A percentile compares a stretch with the other conserved stretches of the same genome.
phyloP scores from a whole-genome alignment of 2,113 vertebrate genomes.

The Manacus vitellinus region DNA sequence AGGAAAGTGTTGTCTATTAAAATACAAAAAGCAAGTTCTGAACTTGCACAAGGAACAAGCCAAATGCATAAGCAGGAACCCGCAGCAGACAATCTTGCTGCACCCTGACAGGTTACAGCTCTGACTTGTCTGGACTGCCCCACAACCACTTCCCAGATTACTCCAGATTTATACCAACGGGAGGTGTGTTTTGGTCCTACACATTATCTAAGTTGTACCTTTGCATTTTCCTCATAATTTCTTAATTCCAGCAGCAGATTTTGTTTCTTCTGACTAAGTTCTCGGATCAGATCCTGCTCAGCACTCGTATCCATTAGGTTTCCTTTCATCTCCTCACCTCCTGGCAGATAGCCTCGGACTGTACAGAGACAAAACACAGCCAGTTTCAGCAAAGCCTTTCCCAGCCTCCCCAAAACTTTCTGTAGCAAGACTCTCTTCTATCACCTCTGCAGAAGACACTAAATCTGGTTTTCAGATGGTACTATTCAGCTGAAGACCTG shows the following conservation, averaged over 20 bases:
- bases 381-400: not conserved
- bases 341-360: constrained; percentile 96
- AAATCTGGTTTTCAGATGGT: not conserved
- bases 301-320: constrained; percentile 87
- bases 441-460: not conserved
- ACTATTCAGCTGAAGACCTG: not conserved
- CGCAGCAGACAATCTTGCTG: not conserved
- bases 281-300: constrained; percentile 92
- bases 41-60: not conserved
- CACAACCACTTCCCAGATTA: not conserved
- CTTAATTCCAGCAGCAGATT: constrained; percentile 91
- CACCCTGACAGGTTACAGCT: not conserved
- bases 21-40: not conserved
- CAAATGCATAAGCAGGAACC: not conserved
- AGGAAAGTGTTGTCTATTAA: not conserved
- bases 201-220: constrained; percentile 71
- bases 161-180: not conserved
- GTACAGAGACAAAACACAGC: not conserved
- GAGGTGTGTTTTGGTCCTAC: not conserved
- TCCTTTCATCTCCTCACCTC: constrained; percentile 86
- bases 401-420: not conserved
- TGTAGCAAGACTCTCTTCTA: not conserved
- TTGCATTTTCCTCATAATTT: constrained; percentile 92
- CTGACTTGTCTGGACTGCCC: not conserved
- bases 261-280: constrained; percentile 94